Evolutionary conservation across 2,797 vertebrate genomes (phyloP), one percentile per base, ranked within the genome.

Genomic region (Argyrosomus regius): DNA sequence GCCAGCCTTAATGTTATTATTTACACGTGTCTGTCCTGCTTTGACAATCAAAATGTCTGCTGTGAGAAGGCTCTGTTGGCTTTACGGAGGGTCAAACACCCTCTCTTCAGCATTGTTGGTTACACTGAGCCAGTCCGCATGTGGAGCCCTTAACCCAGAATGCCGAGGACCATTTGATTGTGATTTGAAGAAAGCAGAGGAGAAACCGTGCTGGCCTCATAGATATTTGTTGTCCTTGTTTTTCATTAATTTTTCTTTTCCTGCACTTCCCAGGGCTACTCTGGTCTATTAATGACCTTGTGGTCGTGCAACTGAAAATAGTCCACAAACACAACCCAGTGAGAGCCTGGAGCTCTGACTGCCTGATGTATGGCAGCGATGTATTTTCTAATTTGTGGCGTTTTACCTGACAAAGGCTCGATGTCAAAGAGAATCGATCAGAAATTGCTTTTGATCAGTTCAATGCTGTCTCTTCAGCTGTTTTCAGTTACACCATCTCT

Each of bases 271-370:
- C 61, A 56, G 5, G 18, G 75, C 73, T 80, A 59, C 78, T 88
- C 75, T 67, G 31, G 78, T 85, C 68, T 82, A 64, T 84, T 73
- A 83, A 74, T 79, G 80, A 88, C 83, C 75, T 78, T 76, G 68
- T 67, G 67, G 66, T 73, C 35, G 20, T 10, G 4, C 49, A 61
- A 62, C 76, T 87, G 79, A 85, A 90, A 89, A 88, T 87, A 82
- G 67, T 75, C 63, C 54, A 28, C 59, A 76, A 71, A 75, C 62
- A 24, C 46, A 66, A 57, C 39, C 58, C 45, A 71, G 75, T 62
- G 67, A 26, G 66, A 78, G 75, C 64, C 69, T 24, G 50, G 77
- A 76, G 82, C 17, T 20, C 46, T 62, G 6, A 8, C 43, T 35
- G 49, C 4, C 61, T 75, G 41, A 50, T 58, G 4, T 53, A 54